phyloP scores from a whole-genome alignment of 2,888 invertebrate species.

The Eristalis tenax region DNA sequence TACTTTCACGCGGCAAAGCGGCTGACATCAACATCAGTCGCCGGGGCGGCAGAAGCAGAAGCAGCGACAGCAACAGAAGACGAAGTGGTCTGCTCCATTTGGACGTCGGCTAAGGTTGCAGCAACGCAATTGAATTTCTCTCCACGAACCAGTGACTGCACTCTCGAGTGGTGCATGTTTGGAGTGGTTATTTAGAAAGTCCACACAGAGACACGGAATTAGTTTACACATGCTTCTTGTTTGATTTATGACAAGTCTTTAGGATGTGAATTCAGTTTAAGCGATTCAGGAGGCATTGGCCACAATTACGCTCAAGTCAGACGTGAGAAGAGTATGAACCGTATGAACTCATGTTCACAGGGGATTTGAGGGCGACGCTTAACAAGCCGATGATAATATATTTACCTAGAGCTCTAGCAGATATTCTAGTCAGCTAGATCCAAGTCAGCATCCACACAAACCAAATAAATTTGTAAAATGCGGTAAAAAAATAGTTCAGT shows the following conservation, averaged over 20 bases:
- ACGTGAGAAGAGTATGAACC: neutral
- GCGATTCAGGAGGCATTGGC: constrained; percentile 11
- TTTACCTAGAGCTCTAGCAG: too few relatives aligned
- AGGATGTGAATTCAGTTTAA: constrained; percentile 24
- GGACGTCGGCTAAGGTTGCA: constrained; percentile 41
- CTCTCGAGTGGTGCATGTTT: constrained; percentile 14
- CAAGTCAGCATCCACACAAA: too few relatives aligned
- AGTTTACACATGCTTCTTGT: constrained; percentile 26
- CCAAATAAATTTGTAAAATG: too few relatives aligned
- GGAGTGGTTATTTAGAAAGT: constrained; percentile 61
- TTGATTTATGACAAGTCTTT: constrained; percentile 37
- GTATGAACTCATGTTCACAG: too few relatives aligned
- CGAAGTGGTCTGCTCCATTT: constrained; percentile 31
- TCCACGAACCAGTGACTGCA: constrained; percentile 23
- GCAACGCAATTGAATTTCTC: constrained; percentile 59
- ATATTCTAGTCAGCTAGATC: too few relatives aligned
- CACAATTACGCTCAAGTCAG: constrained; percentile 6
- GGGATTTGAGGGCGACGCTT: too few relatives aligned
- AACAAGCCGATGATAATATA: too few relatives aligned
- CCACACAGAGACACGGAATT: constrained; percentile 19
- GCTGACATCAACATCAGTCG: neutral
- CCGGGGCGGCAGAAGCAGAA: neutral
- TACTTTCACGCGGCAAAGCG: constrained; percentile 41
- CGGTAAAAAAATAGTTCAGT: too few relatives aligned
- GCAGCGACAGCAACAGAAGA: neutral